Conservation (phyloP, 1,140 invertebrate species). For the Gonatopus flavifemur region DNA sequence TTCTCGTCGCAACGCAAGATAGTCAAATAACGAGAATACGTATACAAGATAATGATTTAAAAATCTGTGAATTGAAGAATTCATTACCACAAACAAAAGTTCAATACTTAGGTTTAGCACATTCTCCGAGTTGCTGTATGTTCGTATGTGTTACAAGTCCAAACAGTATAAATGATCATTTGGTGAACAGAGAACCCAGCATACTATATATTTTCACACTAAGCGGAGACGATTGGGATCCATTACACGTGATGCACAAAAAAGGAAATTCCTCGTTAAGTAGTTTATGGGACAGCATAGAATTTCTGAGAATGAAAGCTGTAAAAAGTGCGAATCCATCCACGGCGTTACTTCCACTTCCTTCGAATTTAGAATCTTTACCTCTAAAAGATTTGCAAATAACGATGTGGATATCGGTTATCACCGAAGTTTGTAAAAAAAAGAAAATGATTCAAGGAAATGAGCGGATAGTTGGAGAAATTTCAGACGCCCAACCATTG, state of each 20-base stretch:
- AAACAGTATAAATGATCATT: slow-evolving; percentile 44
- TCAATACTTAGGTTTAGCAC: slow-evolving; percentile 44
- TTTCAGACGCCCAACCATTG: slow-evolving; percentile 40
- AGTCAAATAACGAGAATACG: slow-evolving; percentile 26
- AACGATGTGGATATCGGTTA: slow-evolving; percentile 45
- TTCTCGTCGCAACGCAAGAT: slow-evolving; percentile 42
- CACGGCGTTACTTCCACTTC: slow-evolving; percentile 17
- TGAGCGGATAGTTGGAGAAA: slow-evolving; percentile 30
- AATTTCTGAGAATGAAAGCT: slow-evolving; percentile 44
- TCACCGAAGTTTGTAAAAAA: slow-evolving; percentile 39
- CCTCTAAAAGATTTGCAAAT: slow-evolving; percentile 33
- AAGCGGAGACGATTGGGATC: slow-evolving; percentile 28
- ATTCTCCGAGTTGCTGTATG: slow-evolving; percentile 37
- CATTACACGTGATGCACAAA: slow-evolving; percentile 31
- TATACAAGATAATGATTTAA: slow-evolving; percentile 14
- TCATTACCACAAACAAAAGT: slow-evolving; percentile 29
- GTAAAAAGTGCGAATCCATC: slow-evolving; percentile 21
- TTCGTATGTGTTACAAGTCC: slow-evolving; percentile 46
- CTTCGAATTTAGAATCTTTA: slow-evolving; percentile 32
- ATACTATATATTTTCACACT: slow-evolving; percentile 39
- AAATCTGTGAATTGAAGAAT: slow-evolving; percentile 17
- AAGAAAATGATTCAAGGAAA: slow-evolving; percentile 28
- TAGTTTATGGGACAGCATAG: slow-evolving; percentile 49
- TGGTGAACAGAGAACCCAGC: slow-evolving; percentile 45
- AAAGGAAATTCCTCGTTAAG: slow-evolving; percentile 13